These are phyloP conservation scores for Apocheima hispidaria DNA, from an alignment of 2,888 invertebrate genomes.

Conservation along the genomic window DNA sequence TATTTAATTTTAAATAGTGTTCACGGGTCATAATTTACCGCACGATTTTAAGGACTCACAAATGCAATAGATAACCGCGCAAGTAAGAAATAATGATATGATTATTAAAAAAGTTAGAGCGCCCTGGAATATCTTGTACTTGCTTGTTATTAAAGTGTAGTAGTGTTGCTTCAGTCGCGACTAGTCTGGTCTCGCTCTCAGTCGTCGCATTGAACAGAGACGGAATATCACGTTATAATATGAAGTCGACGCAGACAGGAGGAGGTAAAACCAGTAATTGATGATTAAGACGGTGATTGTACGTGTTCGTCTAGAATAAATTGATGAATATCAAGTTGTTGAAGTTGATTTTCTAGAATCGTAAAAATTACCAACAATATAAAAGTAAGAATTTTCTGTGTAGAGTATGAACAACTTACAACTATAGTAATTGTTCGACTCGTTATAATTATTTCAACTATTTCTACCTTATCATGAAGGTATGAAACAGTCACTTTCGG, in stretches of 20 bases:
- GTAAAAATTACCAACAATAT: no score
- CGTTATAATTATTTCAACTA: background rate
- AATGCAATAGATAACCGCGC: no score
- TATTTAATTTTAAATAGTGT: no score
- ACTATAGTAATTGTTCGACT: no score
- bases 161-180: conserved; percentile 33
- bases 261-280: conserved; percentile 28
- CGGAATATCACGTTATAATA: conserved; percentile 19
- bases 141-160: conserved; percentile 15
- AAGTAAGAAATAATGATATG: no score
- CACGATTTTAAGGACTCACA: no score
- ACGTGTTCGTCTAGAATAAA: conserved; percentile 1
- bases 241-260: conserved; percentile 23
- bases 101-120: background rate
- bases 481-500: conserved; percentile 7
- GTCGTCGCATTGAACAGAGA: conserved; percentile 20
- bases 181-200: conserved; percentile 31
- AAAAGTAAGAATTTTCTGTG: no score
- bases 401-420: no score
- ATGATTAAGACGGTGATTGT: conserved; percentile 14
- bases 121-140: conserved; percentile 12
- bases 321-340: conserved; percentile 5
- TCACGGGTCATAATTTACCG: no score
- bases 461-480: conserved; percentile 1
- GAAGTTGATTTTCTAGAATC: no score